Conservation (phyloP, 2,113 vertebrate genomes). For the Sinocyclocheilus grahami region DNA sequence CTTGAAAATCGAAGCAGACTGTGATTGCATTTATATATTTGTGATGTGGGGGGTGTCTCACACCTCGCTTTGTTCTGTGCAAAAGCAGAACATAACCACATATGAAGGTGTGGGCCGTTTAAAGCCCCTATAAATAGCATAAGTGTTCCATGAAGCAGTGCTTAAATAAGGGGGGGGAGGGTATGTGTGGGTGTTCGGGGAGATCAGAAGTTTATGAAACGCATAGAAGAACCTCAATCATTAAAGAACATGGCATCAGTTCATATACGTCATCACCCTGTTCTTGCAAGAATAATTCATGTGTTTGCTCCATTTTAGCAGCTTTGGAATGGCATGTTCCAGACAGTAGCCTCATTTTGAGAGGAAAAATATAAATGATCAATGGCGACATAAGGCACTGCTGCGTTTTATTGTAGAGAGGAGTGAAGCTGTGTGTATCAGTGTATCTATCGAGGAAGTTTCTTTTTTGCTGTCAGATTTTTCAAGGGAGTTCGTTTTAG, state of each 20-base stretch:
- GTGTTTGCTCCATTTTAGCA: constrained; percentile 37
- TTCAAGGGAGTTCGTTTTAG: background rate
- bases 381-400: constrained; percentile 18
- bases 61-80: constrained; percentile 38
- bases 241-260: constrained; percentile 1
- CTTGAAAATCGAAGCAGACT: background rate
- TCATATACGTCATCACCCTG: constrained; percentile 10
- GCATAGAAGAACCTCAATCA: background rate
- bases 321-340: constrained; percentile 16
- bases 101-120: constrained; percentile 46
- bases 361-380: constrained; percentile 35
- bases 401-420: background rate
- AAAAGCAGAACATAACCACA: constrained; percentile 24
- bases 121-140: constrained; percentile 48
- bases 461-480: background rate
- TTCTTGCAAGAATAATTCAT: constrained; percentile 27
- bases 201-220: too few species aligned
- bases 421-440: background rate
- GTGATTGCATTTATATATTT: constrained; percentile 30
- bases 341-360: constrained; percentile 34
- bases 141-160: constrained; percentile 43
- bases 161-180: background rate
- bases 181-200: too few species aligned
- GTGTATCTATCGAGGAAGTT: background rate
- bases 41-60: constrained; percentile 35